Conservation (phyloP, 2,797 vertebrate genomes). For the Cyprinella venusta region DNA sequence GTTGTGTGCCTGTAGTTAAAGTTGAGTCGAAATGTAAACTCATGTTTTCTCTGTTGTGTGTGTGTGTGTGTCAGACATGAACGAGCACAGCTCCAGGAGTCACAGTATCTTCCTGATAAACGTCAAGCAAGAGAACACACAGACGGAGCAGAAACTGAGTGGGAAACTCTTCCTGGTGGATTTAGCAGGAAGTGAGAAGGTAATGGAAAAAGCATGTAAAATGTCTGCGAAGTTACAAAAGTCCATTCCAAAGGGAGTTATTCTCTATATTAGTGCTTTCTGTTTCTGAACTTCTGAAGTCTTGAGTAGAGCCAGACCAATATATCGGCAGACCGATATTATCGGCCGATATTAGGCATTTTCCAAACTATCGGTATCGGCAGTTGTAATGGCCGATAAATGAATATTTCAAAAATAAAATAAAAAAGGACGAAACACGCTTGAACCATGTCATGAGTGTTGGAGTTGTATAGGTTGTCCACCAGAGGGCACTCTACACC, state of each 20-base stretch:
- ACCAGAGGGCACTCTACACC: too few relatives aligned
- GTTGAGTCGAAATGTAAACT: background rate
- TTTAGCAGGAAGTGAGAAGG: constrained; percentile 87
- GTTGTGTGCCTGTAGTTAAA: constrained; percentile 5
- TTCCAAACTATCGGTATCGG: too few relatives aligned
- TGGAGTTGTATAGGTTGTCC: too few relatives aligned
- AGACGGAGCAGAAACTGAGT: constrained; percentile 86
- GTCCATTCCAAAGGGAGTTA: background rate
- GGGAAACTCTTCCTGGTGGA: constrained; percentile 88
- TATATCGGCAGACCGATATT: too few relatives aligned
- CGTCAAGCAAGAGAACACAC: constrained; percentile 94
- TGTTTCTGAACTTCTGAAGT: background rate
- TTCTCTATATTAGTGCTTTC: background rate
- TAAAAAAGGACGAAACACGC: too few relatives aligned
- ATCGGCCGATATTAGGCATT: too few relatives aligned
- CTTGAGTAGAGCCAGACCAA: too few relatives aligned
- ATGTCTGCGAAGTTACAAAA: too few relatives aligned
- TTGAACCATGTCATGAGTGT: too few relatives aligned
- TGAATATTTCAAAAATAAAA: too few relatives aligned
- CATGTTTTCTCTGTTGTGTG: constrained; percentile 26
- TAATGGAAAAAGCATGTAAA: background rate
- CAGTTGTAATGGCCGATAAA: too few relatives aligned
- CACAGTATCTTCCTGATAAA: constrained; percentile 99
- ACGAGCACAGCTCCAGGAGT: constrained; percentile 98
- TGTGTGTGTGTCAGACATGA: constrained; percentile 80